Base-by-base conservation (phyloP, 2,888 invertebrate species). In the Lithosia quadra region DNA sequence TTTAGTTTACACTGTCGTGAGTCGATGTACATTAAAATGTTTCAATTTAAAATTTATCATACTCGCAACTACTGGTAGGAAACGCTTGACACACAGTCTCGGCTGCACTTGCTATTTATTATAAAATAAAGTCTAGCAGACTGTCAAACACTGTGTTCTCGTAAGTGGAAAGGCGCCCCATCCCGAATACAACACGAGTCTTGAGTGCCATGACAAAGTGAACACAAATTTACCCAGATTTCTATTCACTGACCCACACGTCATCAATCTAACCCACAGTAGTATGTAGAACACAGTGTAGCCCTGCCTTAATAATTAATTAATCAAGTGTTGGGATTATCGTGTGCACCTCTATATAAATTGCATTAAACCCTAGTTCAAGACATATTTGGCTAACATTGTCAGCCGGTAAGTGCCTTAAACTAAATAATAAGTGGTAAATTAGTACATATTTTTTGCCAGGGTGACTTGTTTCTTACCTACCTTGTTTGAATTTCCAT, bases 281-380 rank as follows among this genome's bases (percentile, higher is more conserved):
- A n/a, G n/a, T 18, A 49, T 8, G n/a, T 49, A 18, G n/a, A 9
- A 49, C 8, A 49, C n/a, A 49, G 49, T 49, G 49, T 49, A n/a
- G 49, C 49, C n/a, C 49, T 49, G n/a, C 49, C 49, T 49, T 49
- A 49, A 9, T 49, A 49, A 49, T 49, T 49, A 49, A 56, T 56
- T 56, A 56, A 56, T 56, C 24, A 56, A 22, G 4, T 11, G 24
- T 21, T 56, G 24, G 55, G 55, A 24, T 56, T 56, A 56, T 56
- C 55, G 4, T 5, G 2, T 2, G 21, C 22, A 24, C 7, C 13
- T 24, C 22, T 56, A 24, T 56, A 56, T 56, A 56, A 56, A 56
- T 56, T 13, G 11, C 55, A 56, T 13, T 21, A 21, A 24, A 24
- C 13, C 24, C 22, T 11, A 56, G 11, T 49, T 49, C 49, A 49